A percentile compares a stretch with the other conserved stretches of the same genome.
These are phyloP conservation scores for Drosophila cardini DNA, from an alignment of 1,140 invertebrate genomes.

Conservation along the genomic window DNA sequence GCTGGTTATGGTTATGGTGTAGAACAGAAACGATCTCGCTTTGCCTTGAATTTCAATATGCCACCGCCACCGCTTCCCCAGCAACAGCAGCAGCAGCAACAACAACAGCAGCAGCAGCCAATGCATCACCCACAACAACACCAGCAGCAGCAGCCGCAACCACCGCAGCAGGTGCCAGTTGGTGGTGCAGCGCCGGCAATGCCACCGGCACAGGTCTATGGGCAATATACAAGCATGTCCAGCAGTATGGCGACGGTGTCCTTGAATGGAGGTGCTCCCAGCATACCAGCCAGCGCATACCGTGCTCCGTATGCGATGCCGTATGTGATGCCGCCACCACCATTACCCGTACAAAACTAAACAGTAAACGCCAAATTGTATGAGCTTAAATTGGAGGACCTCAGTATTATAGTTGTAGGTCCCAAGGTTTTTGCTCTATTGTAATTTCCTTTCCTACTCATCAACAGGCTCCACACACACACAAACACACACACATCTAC, in stretches of 20 bases:
- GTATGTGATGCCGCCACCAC: constrained; percentile 80
- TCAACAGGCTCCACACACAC: constrained; percentile 7
- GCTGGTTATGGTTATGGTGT: constrained; percentile 61
- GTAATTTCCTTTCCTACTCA: constrained; percentile 62
- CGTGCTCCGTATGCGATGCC: constrained; percentile 66
- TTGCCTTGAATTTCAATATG: constrained; percentile 73
- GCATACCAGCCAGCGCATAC: constrained; percentile 58
- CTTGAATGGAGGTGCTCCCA: constrained; percentile 63
- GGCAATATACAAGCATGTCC: constrained; percentile 70
- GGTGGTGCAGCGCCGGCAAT: constrained; percentile 32
- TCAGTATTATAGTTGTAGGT: constrained; percentile 49
- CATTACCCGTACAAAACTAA: constrained; percentile 83
- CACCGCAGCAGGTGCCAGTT: constrained; percentile 24
- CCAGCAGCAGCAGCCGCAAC: constrained; percentile 29
- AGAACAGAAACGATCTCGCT: constrained; percentile 72
- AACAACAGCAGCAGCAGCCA: constrained; percentile 30
- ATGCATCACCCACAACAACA: constrained; percentile 39
- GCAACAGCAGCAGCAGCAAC: constrained; percentile 50
- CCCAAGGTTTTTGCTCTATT: constrained; percentile 60
- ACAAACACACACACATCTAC: constrained; percentile 30
- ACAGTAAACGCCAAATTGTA: constrained; percentile 53
- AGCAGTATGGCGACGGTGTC: constrained; percentile 73
- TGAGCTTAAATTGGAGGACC: constrained; percentile 34
- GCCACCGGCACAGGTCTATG: constrained; percentile 56
- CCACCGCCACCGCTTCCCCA: constrained; percentile 63